Evolutionary conservation across 1,140 invertebrate species (phyloP).

Genomic region (Procambarus clarkii): DNA sequence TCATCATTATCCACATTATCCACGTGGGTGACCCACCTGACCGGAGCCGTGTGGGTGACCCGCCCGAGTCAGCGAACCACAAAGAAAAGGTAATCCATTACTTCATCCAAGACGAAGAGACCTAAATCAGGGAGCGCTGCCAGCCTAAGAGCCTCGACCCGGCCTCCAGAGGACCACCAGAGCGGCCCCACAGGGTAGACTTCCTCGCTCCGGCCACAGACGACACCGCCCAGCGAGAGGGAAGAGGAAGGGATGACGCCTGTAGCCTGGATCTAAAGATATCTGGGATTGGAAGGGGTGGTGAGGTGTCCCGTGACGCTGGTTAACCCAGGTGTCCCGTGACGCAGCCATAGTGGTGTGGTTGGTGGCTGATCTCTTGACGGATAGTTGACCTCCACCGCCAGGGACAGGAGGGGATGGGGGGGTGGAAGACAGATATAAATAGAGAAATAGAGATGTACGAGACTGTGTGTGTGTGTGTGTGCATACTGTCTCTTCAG

Average conservation of each 20-base stretch:
- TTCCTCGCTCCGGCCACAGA: background rate
- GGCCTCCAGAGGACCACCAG: too few relatives aligned
- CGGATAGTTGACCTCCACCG: background rate
- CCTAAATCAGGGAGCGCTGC: conserved; percentile 18
- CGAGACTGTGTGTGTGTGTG: too few relatives aligned
- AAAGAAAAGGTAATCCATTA: conserved; percentile 22
- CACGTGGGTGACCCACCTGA: too few relatives aligned
- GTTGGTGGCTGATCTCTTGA: background rate
- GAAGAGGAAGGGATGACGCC: too few relatives aligned
- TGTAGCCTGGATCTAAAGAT: conserved; percentile 18
- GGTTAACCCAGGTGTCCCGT: conserved; percentile 46
- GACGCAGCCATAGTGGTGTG: background rate
- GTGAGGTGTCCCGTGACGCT: conserved; percentile 30
- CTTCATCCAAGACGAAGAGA: conserved; percentile 5
- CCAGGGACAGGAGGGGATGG: background rate
- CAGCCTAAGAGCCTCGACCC: conserved; percentile 5
- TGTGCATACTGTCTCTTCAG: too few relatives aligned
- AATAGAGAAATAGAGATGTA: conserved; percentile 11
- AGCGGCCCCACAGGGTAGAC: background rate
- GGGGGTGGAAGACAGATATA: background rate
- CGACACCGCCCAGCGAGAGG: too few relatives aligned
- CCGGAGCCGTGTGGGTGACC: too few relatives aligned
- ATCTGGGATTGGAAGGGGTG: conserved; percentile 33
- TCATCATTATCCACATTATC: too few relatives aligned
- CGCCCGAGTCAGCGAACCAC: background rate